Percentiles rank a stretch among this genome's conserved stretches.
phyloP scores from a whole-genome alignment of 2,888 invertebrate genomes.

The Rhaphigaster nebulosa region DNA sequence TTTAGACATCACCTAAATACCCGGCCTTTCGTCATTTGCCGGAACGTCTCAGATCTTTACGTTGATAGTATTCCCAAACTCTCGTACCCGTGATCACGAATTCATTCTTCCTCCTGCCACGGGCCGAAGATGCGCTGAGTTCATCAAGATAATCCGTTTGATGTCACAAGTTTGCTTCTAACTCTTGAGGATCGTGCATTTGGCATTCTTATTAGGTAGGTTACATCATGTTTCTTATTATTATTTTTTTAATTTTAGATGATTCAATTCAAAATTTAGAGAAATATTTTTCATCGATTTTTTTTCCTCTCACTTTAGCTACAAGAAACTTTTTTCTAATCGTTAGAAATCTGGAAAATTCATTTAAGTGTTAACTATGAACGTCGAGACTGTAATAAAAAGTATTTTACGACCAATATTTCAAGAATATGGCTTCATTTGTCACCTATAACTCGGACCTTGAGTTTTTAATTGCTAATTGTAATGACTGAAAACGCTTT shows the following conservation, averaged over 20 bases:
- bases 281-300: not conserved
- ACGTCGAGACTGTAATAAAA: not conserved
- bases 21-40: conserved; percentile 18
- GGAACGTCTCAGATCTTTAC: conserved; percentile 26
- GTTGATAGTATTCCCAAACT: conserved; percentile 9
- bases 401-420: not conserved
- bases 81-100: conserved; percentile 34
- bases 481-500: not conserved
- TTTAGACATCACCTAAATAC: conserved; percentile 3
- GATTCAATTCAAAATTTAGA: not conserved
- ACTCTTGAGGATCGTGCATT: not conserved
- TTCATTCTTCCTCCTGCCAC: conserved; percentile 17
- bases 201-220: not conserved
- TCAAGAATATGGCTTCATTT: conserved; percentile 21
- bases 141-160: conserved; percentile 23
- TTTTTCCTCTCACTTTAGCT: not conserved
- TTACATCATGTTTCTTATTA: not conserved
- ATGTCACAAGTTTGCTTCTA: conserved; percentile 1
- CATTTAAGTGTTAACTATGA: not conserved
- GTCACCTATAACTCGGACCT: conserved; percentile 25
- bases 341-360: not conserved
- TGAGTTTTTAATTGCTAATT: not conserved
- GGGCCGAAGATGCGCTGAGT: conserved; percentile 33
- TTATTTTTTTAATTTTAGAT: not conserved
- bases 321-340: not conserved